Evolutionary conservation across 2,888 invertebrate species (phyloP).

Genomic region (Leptinotarsa tumamoca): DNA sequence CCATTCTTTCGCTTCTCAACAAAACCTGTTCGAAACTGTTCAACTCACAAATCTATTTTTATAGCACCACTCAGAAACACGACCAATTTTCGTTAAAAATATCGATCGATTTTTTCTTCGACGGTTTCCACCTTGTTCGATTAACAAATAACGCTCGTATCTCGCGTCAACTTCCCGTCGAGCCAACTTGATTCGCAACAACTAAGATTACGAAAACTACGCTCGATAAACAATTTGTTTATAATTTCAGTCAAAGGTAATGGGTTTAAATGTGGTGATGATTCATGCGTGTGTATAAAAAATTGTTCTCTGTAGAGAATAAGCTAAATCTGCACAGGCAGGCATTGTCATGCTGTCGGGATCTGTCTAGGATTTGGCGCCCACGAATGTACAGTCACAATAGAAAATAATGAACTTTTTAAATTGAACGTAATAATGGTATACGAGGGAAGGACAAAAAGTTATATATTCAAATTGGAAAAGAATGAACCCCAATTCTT

Average conservation of each 20-base stretch:
- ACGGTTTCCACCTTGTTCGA: not conserved
- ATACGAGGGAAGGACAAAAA: not conserved
- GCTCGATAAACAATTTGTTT: constrained; percentile 39
- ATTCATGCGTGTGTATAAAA: constrained; percentile 36
- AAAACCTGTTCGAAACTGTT: not conserved
- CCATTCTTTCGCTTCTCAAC: not conserved
- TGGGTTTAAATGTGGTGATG: constrained; percentile 33
- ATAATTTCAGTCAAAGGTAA: constrained; percentile 39
- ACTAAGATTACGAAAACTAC: not conserved
- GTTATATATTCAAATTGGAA: too few species aligned
- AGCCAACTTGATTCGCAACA: constrained; percentile 15
- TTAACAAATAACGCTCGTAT: not conserved
- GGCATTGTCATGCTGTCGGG: constrained; percentile 28
- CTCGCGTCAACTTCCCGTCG: constrained; percentile 18
- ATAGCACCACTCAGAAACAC: constrained; percentile 10
- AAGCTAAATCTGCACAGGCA: constrained; percentile 44
- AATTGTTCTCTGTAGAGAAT: constrained; percentile 37
- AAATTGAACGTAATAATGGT: not conserved
- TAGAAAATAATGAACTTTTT: not conserved
- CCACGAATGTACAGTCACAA: constrained; percentile 4
- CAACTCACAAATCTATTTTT: not conserved
- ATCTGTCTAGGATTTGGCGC: constrained; percentile 18
- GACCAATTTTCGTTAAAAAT: not conserved
- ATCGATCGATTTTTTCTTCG: constrained; percentile 4
- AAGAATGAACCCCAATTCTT: too few species aligned